Conservation (phyloP, 2,113 vertebrate species). For the Ochotona princeps region DNA sequence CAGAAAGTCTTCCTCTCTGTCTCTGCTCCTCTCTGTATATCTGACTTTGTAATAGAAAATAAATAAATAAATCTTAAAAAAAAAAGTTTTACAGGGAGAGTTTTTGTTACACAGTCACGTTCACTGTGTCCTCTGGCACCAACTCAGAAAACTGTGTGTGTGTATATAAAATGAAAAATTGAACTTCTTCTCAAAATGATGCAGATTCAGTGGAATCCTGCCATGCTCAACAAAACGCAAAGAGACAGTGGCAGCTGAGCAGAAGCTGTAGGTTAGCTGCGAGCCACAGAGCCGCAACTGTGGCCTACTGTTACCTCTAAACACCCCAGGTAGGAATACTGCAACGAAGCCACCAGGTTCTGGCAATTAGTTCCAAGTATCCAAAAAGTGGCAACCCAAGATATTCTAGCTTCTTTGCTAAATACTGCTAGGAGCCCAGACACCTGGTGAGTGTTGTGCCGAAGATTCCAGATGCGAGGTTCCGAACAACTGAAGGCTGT, state of each 20-base stretch:
- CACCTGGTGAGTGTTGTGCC: fast-evolving
- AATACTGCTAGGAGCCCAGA: background rate
- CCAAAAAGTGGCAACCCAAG: background rate
- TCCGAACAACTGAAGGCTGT: background rate
- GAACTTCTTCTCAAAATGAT: background rate
- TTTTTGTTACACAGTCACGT: background rate
- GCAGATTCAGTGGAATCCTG: background rate
- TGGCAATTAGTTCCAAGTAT: background rate
- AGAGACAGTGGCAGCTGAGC: background rate
- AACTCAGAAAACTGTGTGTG: background rate
- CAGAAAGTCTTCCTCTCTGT: too few species aligned
- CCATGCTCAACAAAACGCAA: background rate
- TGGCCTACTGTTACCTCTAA: background rate
- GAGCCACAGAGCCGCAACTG: background rate
- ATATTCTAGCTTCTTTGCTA: background rate
- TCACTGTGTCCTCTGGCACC: background rate
- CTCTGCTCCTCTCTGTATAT: too few species aligned
- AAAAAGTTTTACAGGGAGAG: fast-evolving
- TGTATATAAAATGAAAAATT: background rate
- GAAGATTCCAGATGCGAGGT: background rate
- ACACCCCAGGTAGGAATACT: background rate
- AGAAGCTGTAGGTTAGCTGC: background rate
- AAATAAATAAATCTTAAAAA: too few species aligned
- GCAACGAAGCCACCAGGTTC: background rate
- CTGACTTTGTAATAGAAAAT: too few species aligned